Base-by-base conservation (phyloP, 2,113 vertebrate species). In the Oryzias javanicus region DNA sequence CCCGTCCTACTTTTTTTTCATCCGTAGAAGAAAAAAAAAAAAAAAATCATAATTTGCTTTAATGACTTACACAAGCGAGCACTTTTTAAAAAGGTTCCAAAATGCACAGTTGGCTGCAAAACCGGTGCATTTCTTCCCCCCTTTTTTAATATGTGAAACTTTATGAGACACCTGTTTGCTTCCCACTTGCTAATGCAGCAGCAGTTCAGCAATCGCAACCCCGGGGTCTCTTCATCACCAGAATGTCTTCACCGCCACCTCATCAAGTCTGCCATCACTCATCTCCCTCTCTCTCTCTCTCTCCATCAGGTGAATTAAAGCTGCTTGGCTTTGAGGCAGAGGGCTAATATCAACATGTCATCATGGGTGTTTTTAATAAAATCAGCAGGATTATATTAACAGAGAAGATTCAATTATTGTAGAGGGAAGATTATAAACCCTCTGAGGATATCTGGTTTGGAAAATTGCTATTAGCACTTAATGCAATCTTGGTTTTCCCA, bases 371-470 rank as follows among this genome's bases (percentile, higher is more conserved):
- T 82, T 84, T 76, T 78, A 82, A 79, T 85, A 76, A 82, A 68
- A 79, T 80, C 83, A 79, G 55, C 69, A 72, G 69, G 82, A 80
- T 89, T 81, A 84, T 80, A 82, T 78, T 80, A 81, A 84, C 76
- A 73, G 60, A 73, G 56, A 79, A 58, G 69, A 79, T 84, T 81
- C 79, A 68, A 81, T 76, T 76, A 73, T 86, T 79, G 77, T 76
- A 81, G 71, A 60, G 14, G 4, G 69, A 71, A 76, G 72, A 83
- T 84, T 76, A 83, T 49, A 68, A 78, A 72, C 65, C 68, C 71
- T 71, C 42, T 0, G 40, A 49, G 74, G 76, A 70, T 56, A 67
- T 66, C 59, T 50, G 50, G 50, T 46, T 53, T 56, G 59, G 27
- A 68, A 71, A 66, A 20, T 74, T 77, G 70, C 67, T 78, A 60